These are phyloP conservation scores for Crambe crambe DNA, from an alignment of 37 sponge, comb jelly and placozoan species.

Conservation along the genomic window DNA sequence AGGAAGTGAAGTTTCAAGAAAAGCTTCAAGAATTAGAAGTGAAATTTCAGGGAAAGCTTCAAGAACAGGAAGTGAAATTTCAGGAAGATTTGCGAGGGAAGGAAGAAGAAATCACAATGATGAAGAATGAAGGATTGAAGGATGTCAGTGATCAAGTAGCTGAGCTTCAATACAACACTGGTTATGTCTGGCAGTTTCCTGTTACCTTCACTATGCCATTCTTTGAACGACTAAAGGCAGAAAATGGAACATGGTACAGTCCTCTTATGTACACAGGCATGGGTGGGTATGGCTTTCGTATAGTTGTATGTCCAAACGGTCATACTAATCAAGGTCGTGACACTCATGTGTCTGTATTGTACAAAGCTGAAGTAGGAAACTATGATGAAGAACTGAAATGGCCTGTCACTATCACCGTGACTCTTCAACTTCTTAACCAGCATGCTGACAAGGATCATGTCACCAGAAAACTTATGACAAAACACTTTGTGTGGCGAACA, in stretches of 20 bases:
- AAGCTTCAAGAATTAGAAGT: no score
- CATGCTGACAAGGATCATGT: neutral
- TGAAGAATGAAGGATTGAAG: neutral
- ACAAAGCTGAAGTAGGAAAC: neutral
- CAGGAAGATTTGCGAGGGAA: neutral
- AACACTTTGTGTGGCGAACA: neutral
- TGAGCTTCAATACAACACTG: neutral
- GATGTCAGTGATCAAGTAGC: neutral
- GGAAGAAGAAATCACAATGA: neutral
- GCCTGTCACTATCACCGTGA: neutral
- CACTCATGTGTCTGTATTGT: neutral
- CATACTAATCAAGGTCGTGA: neutral
- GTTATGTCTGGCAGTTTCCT: neutral
- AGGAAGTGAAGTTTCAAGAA: no score
- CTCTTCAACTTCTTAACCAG: neutral
- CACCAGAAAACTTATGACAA: neutral
- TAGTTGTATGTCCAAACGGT: neutral
- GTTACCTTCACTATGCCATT: neutral
- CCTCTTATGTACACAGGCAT: neutral
- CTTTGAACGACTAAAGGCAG: neutral
- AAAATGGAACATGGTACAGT: neutral
- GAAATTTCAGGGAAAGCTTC: no score
- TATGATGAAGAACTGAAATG: neutral
- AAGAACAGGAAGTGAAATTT: neutral
- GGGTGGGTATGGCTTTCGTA: neutral